phyloP scores from a whole-genome alignment of 2,797 vertebrate genomes.

The Florisuga fusca region DNA sequence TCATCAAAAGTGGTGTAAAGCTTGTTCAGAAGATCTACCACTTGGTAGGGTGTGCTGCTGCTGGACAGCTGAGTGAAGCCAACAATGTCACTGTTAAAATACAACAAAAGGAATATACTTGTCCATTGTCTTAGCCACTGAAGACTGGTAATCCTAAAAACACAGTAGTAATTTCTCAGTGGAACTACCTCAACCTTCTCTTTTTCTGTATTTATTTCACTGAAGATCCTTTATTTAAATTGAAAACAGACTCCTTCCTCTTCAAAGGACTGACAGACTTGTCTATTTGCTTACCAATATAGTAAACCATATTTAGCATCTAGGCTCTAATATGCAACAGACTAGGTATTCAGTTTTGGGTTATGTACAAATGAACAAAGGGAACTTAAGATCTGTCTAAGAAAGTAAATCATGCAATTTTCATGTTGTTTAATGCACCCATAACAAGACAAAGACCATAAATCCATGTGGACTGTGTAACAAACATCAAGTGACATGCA shows the following conservation, averaged over 20 bases:
- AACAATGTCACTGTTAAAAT: constrained; percentile 84
- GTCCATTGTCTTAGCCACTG: not conserved
- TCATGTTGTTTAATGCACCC: not conserved
- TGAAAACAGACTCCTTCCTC: not conserved
- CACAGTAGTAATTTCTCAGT: not conserved
- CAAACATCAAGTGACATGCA: not conserved
- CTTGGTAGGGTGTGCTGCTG: constrained; percentile 86
- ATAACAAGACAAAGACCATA: not conserved
- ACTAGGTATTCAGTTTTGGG: not conserved
- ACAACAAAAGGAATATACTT: not conserved
- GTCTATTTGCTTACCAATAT: not conserved
- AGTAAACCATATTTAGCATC: not conserved
- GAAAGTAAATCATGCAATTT: not conserved
- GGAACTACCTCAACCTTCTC: not conserved
- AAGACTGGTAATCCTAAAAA: not conserved
- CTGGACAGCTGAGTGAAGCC: constrained; percentile 90
- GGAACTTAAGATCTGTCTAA: not conserved
- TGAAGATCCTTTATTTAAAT: not conserved
- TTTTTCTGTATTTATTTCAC: not conserved
- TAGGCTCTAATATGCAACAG: not conserved
- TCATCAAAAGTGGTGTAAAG: constrained; percentile 88
- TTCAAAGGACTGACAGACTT: not conserved
- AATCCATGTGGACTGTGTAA: not conserved
- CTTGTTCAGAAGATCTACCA: constrained; percentile 87
- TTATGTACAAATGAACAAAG: not conserved